Percentiles rank a stretch among this genome's conserved stretches.
These are phyloP conservation scores for Psittacula cyanocephala DNA, from an alignment of 2,113 vertebrate species.

Conservation along the genomic window DNA sequence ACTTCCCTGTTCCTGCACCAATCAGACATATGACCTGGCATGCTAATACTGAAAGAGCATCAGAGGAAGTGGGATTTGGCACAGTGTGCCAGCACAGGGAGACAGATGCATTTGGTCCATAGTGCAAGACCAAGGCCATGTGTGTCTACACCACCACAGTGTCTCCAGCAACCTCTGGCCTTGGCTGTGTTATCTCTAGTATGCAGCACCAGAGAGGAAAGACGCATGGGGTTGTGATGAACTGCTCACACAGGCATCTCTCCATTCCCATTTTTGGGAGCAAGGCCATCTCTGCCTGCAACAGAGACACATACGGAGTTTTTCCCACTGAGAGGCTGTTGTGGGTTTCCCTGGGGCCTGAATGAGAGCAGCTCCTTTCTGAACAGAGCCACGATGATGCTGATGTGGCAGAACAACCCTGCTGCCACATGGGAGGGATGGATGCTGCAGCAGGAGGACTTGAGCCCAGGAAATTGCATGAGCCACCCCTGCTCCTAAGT, in stretches of 20 bases:
- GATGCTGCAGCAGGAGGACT: neutral
- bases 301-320: fast-evolving
- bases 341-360: neutral
- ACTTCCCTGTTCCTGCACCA: constrained; percentile 3
- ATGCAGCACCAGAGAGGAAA: neutral
- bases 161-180: neutral
- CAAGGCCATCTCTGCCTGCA: fast-evolving
- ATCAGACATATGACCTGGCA: neutral
- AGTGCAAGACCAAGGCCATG: neutral
- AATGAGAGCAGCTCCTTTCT: neutral
- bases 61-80: constrained; percentile 28
- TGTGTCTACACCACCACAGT: neutral
- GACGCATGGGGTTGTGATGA: fast-evolving
- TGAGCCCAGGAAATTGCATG: neutral
- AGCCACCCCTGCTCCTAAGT: neutral
- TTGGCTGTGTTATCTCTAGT: neutral
- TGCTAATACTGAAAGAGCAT: constrained; percentile 29
- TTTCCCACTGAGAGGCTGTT: neutral
- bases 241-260: neutral
- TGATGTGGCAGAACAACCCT: neutral
- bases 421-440: neutral
- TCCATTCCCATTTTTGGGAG: neutral
- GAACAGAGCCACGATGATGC: neutral
- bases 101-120: neutral
- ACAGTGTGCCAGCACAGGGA: neutral